Base-by-base conservation (phyloP, 2,797 vertebrate species). In the Onychomys torridus region DNA sequence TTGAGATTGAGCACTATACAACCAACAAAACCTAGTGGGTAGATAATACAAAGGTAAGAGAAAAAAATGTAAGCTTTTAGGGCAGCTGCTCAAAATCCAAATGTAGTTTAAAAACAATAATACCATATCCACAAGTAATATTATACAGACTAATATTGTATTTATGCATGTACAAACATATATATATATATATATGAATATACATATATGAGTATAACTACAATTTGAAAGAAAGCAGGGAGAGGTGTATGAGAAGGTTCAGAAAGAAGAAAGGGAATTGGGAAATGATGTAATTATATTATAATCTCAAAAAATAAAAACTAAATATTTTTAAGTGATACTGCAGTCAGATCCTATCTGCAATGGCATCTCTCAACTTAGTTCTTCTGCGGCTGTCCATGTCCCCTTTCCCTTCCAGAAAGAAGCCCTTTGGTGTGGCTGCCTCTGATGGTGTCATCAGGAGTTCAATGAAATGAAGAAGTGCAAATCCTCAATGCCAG, bases 21-120 rank as follows among this genome's bases (percentile, higher is more conserved):
- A 63, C 40, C 75, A 78, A 69, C 21, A 12, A 75, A 67, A 78
- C 32, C 5, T 7, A 9, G 77, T 34, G 78, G 75, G 19, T 49
- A 6, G 49, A 40, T 34, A 49, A 79, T 9, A 16, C 27, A 10
- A 2, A 46, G 17, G 32, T 52, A 10, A 19, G n/a, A 71, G 61
- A 29, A 77, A 75, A 75, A 55, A 89, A 69, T n/a, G 10, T 25
- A 19, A 91, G 11, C 40, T 37, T 92, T 82, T 29, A 11, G 23
- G 43, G 49, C 40, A 78, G 85, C 40, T 89, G 78, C 5, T 81
- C 59, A 77, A 92, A 84, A 57, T 81, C 13, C 82, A 91, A 92
- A 55, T 83, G 37, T 2, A 69, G 43, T 52, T 86, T 84, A 27
- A 52, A 86, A 85, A 46, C 29, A 49, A 34, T 67, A 49, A 19